Conservation (phyloP, 2,113 vertebrate species). For the Neotoma lepida region DNA sequence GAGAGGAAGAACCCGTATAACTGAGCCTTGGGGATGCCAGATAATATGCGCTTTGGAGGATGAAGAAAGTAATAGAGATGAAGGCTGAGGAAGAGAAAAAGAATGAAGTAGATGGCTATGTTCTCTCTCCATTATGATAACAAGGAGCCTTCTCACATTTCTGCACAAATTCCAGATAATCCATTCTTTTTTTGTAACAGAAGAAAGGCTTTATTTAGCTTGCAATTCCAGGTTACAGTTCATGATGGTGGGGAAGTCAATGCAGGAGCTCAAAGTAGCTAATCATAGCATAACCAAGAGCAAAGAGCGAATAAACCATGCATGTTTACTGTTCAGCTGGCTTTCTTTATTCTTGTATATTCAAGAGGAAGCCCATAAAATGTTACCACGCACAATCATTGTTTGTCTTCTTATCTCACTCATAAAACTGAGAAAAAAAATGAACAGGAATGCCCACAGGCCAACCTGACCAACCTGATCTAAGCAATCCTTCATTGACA, state of each 20-base stretch:
- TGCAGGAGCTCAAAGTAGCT: neutral
- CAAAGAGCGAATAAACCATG: neutral
- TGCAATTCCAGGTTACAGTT: neutral
- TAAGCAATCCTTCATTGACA: neutral
- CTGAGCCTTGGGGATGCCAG: neutral
- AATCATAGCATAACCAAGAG: neutral
- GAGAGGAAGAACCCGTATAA: no score
- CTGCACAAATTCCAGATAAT: neutral
- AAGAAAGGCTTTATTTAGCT: neutral
- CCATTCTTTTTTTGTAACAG: neutral
- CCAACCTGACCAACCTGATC: neutral
- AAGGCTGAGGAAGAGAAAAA: neutral
- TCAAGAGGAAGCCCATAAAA: neutral
- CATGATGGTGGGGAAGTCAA: neutral
- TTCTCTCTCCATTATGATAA: neutral
- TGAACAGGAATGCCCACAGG: neutral
- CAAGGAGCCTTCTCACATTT: neutral
- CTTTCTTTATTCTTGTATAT: neutral
- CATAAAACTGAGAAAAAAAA: neutral
- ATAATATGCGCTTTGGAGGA: neutral
- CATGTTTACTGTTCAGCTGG: neutral
- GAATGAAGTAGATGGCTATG: neutral
- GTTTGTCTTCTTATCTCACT: neutral
- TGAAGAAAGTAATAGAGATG: neutral
- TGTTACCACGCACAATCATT: neutral